Conservation (phyloP, 2,113 vertebrate genomes). For the Hymenochirus boettgeri region DNA sequence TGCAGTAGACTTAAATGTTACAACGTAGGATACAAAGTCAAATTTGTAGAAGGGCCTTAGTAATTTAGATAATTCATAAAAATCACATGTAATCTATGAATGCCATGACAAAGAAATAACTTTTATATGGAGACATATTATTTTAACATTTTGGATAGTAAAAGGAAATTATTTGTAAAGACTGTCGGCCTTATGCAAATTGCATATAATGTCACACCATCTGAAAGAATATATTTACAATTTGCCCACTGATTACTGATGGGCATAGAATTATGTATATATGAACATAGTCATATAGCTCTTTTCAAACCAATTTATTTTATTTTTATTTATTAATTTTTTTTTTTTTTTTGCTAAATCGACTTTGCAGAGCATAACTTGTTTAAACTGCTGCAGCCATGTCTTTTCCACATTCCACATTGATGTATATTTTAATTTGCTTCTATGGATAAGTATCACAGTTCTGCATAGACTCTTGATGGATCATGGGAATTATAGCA, state of each 20-base stretch:
- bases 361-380: neutral
- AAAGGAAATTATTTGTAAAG: slow-evolving; percentile 35
- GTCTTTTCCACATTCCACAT: slow-evolving; percentile 33
- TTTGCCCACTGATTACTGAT: neutral
- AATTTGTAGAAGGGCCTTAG: slow-evolving; percentile 25
- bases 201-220: slow-evolving; percentile 28
- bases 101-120: slow-evolving; percentile 30
- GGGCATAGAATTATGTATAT: neutral
- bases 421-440: neutral
- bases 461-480: neutral
- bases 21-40: slow-evolving; percentile 3
- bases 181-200: slow-evolving; percentile 25
- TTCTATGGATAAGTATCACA: neutral
- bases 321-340: no score
- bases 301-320: neutral
- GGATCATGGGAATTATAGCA: neutral
- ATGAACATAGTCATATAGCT: neutral
- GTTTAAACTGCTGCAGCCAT: slow-evolving; percentile 12
- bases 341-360: neutral
- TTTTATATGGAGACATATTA: slow-evolving; percentile 29
- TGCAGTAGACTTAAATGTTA: neutral
- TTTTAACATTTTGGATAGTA: slow-evolving; percentile 21
- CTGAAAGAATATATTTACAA: slow-evolving; percentile 12
- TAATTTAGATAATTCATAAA: slow-evolving; percentile 19
- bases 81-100: slow-evolving; percentile 12